phyloP scores from a whole-genome alignment of 64 coral and sea anemone species.

The Pocillopora verrucosa region DNA sequence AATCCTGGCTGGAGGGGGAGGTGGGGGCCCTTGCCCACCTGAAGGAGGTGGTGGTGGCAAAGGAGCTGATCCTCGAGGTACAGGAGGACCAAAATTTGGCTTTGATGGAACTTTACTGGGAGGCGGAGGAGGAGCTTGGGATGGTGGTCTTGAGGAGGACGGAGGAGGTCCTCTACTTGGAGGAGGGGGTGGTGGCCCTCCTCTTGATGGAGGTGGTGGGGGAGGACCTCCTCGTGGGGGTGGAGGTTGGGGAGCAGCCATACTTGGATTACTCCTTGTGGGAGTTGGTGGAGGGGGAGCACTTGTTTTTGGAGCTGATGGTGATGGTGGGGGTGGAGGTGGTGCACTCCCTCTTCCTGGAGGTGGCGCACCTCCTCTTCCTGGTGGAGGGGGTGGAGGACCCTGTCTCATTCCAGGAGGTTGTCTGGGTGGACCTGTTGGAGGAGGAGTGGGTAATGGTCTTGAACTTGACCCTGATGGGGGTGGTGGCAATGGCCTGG shows the following conservation, averaged over 20 bases:
- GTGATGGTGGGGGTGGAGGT: not conserved
- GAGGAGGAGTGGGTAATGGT: constrained; percentile 34
- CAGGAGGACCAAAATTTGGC: constrained; percentile 29
- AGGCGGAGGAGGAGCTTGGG: constrained; percentile 47
- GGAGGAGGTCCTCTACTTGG: constrained; percentile 44
- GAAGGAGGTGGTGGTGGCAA: constrained; percentile 28
- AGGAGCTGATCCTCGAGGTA: constrained; percentile 24
- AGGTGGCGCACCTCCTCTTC: constrained; percentile 2
- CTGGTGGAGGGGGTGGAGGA: constrained; percentile 28
- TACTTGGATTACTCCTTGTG: constrained; percentile 23
- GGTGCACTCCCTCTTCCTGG: not conserved
- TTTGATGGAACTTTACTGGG: not conserved
- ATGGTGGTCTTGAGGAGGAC: constrained; percentile 17
- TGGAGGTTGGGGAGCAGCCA: constrained; percentile 46
- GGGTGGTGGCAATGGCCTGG: constrained; percentile 64
- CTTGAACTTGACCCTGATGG: constrained; percentile 54
- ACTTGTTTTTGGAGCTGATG: constrained; percentile 22
- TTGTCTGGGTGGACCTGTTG: constrained; percentile 11
- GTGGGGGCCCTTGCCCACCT: constrained; percentile 14
- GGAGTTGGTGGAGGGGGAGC: constrained; percentile 72
- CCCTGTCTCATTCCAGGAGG: constrained; percentile 29
- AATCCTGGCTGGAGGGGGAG: constrained; percentile 42
- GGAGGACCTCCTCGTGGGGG: constrained; percentile 36
- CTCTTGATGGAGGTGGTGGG: constrained; percentile 73
- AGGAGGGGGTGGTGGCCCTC: constrained; percentile 63